Conservation (phyloP, 2,797 vertebrate genomes). For the Platyrinchus mystaceus region DNA sequence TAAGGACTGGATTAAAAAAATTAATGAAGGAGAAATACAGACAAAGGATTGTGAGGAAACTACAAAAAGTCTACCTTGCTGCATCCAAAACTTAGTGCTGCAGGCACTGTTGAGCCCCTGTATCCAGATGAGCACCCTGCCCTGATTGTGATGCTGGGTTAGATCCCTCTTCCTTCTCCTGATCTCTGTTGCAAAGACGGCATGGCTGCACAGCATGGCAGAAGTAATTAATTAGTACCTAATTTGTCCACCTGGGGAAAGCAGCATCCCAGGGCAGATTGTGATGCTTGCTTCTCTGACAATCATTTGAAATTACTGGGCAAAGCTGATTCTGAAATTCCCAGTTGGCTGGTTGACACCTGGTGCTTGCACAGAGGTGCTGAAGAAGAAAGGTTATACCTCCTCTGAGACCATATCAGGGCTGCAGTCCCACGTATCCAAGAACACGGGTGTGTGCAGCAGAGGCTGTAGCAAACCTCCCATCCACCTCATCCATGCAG, state of each 20-base stretch:
- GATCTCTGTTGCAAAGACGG: background rate
- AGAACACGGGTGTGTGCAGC: background rate
- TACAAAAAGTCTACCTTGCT: background rate
- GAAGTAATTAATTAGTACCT: background rate
- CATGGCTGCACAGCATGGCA: background rate
- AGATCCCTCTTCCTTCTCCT: background rate
- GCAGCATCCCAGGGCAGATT: background rate
- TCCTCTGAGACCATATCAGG: background rate
- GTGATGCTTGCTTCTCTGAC: background rate
- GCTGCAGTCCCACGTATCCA: background rate
- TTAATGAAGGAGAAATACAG: background rate
- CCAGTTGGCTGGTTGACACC: background rate
- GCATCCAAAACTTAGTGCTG: background rate
- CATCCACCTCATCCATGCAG: background rate
- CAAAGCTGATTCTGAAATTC: background rate
- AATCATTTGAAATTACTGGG: background rate
- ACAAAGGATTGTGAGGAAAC: background rate
- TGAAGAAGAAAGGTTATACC: background rate
- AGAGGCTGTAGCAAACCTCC: background rate
- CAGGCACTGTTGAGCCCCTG: background rate
- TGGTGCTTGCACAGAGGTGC: background rate
- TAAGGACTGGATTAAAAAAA: background rate
- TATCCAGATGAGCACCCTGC: background rate
- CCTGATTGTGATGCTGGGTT: background rate
- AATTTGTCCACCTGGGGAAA: background rate